These are phyloP conservation scores for Enteromius thamalakanensis DNA, from an alignment of 2,797 vertebrate species.

Conservation along the genomic window DNA sequence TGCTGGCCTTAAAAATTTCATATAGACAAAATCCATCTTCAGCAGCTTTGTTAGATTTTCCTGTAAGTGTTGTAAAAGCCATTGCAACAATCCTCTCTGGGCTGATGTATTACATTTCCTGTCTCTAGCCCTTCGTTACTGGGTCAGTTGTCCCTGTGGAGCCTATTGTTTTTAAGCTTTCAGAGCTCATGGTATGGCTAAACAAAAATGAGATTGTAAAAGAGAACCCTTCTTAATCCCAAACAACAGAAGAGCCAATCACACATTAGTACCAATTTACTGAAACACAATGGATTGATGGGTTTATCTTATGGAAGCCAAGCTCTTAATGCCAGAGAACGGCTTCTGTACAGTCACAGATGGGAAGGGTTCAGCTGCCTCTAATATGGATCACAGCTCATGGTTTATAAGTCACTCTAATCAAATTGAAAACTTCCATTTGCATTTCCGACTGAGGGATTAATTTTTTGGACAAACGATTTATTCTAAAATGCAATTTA, in stretches of 20 bases:
- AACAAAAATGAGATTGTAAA: constrained; percentile 29
- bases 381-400: constrained; percentile 39
- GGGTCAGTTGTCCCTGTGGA: constrained; percentile 4
- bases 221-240: constrained; percentile 64
- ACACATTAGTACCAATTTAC: constrained; percentile 68
- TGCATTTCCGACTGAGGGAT: constrained; percentile 41
- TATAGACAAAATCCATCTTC: neutral
- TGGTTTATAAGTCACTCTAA: constrained; percentile 34
- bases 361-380: constrained; percentile 32
- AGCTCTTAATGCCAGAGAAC: constrained; percentile 46
- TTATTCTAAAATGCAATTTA: constrained; percentile 33
- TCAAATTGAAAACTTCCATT: constrained; percentile 44
- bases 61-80: constrained; percentile 3
- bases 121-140: constrained; percentile 24
- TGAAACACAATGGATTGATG: constrained; percentile 63
- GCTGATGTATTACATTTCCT: constrained; percentile 15
- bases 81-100: neutral
- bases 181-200: constrained; percentile 17
- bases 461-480: constrained; percentile 31
- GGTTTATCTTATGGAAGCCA: constrained; percentile 61
- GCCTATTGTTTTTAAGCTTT: constrained; percentile 9
- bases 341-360: constrained; percentile 42
- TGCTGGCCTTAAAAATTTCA: neutral
- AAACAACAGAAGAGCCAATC: constrained; percentile 59
- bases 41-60: constrained; percentile 1